These are phyloP conservation scores for Alauda arvensis DNA, from an alignment of 2,797 vertebrate species.

Conservation along the genomic window DNA sequence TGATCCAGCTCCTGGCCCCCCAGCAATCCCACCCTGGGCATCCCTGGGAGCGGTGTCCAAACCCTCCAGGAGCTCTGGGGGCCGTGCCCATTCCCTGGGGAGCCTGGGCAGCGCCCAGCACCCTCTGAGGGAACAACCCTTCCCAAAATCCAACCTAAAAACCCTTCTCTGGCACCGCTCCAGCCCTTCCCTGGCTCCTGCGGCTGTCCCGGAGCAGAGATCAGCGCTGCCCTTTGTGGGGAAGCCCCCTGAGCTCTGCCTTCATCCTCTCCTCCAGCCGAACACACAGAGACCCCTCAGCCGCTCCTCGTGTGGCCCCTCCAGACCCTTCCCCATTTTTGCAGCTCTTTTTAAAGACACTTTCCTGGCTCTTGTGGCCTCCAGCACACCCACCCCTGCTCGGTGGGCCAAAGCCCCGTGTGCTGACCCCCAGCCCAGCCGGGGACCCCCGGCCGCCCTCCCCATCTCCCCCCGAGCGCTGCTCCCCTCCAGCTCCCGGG, in stretches of 20 bases:
- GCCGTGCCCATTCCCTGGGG: neutral
- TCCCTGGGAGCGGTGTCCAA: neutral
- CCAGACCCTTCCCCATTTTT: neutral
- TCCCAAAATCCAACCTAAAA: neutral
- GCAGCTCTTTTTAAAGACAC: neutral
- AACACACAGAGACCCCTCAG: rapidly evolving
- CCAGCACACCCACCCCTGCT: neutral
- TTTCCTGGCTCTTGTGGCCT: neutral
- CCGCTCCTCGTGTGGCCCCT: neutral
- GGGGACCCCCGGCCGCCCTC: neutral
- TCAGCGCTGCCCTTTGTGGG: neutral
- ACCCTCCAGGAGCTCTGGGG: neutral
- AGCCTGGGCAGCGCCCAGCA: neutral
- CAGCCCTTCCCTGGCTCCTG: neutral
- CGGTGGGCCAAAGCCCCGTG: too few relatives aligned
- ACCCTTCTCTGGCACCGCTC: neutral
- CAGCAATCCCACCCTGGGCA: neutral
- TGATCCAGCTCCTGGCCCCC: neutral
- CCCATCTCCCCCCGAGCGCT: neutral
- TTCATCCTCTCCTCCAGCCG: neutral
- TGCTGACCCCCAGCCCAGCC: neutral
- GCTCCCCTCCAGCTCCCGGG: conserved; percentile 60
- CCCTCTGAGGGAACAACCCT: neutral
- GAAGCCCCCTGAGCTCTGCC: neutral
- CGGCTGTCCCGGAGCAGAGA: neutral